phyloP scores from a whole-genome alignment of 2,888 invertebrate genomes.

The Drosophila macrospina region DNA sequence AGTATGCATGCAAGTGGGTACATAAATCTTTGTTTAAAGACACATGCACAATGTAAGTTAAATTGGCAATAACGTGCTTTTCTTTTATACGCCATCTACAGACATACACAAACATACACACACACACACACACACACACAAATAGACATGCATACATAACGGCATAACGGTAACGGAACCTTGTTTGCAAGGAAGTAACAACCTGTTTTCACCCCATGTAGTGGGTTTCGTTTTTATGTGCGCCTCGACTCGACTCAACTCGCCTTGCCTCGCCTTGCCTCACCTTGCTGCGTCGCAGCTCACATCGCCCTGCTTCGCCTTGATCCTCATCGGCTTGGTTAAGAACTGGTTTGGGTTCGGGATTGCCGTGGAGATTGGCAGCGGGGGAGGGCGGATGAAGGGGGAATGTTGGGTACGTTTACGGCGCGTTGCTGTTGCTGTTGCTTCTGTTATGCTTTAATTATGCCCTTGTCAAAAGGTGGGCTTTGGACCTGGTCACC shows the following conservation, averaged over 20 bases:
- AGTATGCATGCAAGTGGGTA: constrained; percentile 79
- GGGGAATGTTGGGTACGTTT: constrained; percentile 43
- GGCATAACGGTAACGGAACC: constrained; percentile 81
- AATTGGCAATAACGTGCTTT: constrained; percentile 80
- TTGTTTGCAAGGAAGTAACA: constrained; percentile 81
- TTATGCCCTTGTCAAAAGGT: constrained; percentile 81
- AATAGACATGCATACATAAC: constrained; percentile 48
- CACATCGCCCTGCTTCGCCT: constrained; percentile 3
- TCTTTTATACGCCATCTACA: constrained; percentile 74
- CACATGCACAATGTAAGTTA: constrained; percentile 80
- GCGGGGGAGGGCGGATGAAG: no score
- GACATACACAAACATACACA: constrained; percentile 26
- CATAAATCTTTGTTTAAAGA: constrained; percentile 80
- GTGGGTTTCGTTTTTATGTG: constrained; percentile 71
- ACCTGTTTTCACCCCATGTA: constrained; percentile 80
- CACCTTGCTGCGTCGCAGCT: background rate
- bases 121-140: constrained; percentile 8
- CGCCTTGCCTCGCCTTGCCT: constrained; percentile 4
- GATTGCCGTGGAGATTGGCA: background rate
- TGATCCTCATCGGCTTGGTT: constrained; percentile 47
- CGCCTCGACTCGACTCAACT: constrained; percentile 31
- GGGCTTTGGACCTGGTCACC: constrained; percentile 45
- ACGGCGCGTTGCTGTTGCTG: constrained; percentile 63
- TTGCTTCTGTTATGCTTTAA: constrained; percentile 76
- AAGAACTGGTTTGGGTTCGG: constrained; percentile 21